Conservation (phyloP, 2,888 invertebrate species). For the Malacosoma neustria region DNA sequence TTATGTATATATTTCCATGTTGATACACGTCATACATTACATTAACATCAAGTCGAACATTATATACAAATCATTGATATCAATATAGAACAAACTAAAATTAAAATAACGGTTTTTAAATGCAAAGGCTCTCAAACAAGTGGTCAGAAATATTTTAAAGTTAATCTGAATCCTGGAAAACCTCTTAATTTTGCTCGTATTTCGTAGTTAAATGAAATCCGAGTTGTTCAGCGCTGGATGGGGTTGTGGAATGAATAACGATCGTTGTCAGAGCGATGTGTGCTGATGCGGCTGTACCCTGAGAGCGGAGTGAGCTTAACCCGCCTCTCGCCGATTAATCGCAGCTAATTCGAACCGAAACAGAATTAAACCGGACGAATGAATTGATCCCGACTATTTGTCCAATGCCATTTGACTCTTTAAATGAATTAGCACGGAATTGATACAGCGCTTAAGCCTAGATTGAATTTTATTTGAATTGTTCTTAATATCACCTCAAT, state of each 20-base stretch:
- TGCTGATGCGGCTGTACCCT: constrained; percentile 42
- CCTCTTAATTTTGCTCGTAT: constrained; percentile 3
- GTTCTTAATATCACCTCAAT: too few species aligned
- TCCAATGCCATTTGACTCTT: constrained; percentile 54
- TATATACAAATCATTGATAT: too few species aligned
- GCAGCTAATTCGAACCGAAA: constrained; percentile 69
- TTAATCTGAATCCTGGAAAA: too few species aligned
- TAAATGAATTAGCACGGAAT: constrained; percentile 34
- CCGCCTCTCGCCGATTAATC: constrained; percentile 66
- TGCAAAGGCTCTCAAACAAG: too few species aligned
- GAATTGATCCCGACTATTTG: constrained; percentile 70
- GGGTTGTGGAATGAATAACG: constrained; percentile 67
- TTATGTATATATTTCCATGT: too few species aligned
- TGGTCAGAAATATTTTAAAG: too few species aligned
- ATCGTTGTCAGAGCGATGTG: constrained; percentile 69
- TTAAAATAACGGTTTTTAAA: too few species aligned
- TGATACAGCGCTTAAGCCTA: too few species aligned
- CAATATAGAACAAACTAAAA: too few species aligned
- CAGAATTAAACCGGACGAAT: constrained; percentile 71
- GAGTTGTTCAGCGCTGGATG: constrained; percentile 18
- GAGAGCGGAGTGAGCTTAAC: constrained; percentile 45
- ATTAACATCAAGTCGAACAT: too few species aligned
- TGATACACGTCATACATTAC: too few species aligned
- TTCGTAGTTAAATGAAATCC: constrained; percentile 5
- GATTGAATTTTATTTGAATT: too few species aligned